These are phyloP conservation scores for Nibea albiflora DNA, from an alignment of 2,113 vertebrate genomes.

Conservation along the genomic window DNA sequence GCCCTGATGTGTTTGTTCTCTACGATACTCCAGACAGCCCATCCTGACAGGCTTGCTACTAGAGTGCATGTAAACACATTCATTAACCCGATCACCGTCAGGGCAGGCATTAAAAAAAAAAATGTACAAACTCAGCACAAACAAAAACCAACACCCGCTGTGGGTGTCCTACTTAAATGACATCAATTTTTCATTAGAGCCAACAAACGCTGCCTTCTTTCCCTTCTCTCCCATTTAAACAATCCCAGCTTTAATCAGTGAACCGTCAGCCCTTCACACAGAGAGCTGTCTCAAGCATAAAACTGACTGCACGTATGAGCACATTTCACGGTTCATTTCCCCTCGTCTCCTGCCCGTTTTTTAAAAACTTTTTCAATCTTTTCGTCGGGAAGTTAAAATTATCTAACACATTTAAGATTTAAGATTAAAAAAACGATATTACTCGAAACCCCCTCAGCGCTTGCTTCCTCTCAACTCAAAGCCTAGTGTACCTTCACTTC, in stretches of 20 bases:
- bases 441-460: constrained; percentile 2
- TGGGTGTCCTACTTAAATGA: constrained; percentile 49
- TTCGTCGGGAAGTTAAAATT: constrained; percentile 8
- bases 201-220: constrained; percentile 34
- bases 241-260: constrained; percentile 43
- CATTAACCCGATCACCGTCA: constrained; percentile 38
- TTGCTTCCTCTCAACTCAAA: constrained; percentile 11
- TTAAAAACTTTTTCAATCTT: constrained; percentile 1
- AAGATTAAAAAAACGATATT: constrained; percentile 34
- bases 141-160: constrained; percentile 30
- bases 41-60: neutral
- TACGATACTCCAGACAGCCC: neutral
- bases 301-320: constrained; percentile 24
- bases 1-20: no score
- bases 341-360: constrained; percentile 1
- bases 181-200: constrained; percentile 31
- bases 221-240: constrained; percentile 34
- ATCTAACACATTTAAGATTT: constrained; percentile 36
- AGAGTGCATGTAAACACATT: constrained; percentile 1
- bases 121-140: constrained; percentile 36
- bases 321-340: constrained; percentile 41
- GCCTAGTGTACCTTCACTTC: constrained; percentile 31
- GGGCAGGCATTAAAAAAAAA: constrained; percentile 42
- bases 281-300: constrained; percentile 29
- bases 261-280: constrained; percentile 38